A percentile compares a stretch with the other conserved stretches of the same genome.
phyloP scores from a whole-genome alignment of 53 echinoderm and acorn worm genomes.

The Patiria pectinifera region DNA sequence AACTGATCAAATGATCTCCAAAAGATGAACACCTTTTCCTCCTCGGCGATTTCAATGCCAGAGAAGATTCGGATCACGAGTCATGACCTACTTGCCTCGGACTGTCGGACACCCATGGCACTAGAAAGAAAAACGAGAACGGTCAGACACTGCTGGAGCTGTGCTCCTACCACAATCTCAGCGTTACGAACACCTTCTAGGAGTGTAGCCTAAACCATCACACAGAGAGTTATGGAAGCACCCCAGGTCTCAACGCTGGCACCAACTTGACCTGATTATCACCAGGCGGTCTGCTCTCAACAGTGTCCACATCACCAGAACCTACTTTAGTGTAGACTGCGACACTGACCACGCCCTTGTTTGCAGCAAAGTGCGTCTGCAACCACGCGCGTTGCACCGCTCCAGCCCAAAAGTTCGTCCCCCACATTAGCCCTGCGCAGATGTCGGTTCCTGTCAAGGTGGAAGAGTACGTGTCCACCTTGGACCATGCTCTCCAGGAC shows the following conservation, averaged over 20 bases:
- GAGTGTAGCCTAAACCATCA: not conserved
- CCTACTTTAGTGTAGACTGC: slow-evolving; percentile 1
- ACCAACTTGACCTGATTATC: slow-evolving; percentile 65
- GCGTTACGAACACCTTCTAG: slow-evolving; percentile 64
- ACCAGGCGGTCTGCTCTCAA: slow-evolving; percentile 17
- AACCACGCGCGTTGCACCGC: slow-evolving; percentile 33
- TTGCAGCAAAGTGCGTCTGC: slow-evolving; percentile 28
- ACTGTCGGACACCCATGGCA: slow-evolving; percentile 54
- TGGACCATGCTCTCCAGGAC: slow-evolving; percentile 36
- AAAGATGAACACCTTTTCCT: not conserved
- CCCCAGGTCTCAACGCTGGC: slow-evolving; percentile 55
- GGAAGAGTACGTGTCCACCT: slow-evolving; percentile 1
- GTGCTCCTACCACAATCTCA: slow-evolving; percentile 48
- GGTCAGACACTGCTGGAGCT: slow-evolving; percentile 56
- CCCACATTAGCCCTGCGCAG: slow-evolving; percentile 33
- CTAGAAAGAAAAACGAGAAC: slow-evolving; percentile 58
- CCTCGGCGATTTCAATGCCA: slow-evolving; percentile 43
- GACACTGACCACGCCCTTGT: slow-evolving; percentile 63
- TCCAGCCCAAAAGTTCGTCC: slow-evolving; percentile 26
- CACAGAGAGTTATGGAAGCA: slow-evolving; percentile 53
- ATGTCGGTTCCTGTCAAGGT: not conserved
- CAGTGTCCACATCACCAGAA: slow-evolving; percentile 18
- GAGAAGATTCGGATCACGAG: slow-evolving; percentile 34
- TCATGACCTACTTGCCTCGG: slow-evolving; percentile 56
- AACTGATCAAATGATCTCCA: not conserved